Conservation (phyloP, 2,113 vertebrate species). For the Prionailurus bengalensis region DNA sequence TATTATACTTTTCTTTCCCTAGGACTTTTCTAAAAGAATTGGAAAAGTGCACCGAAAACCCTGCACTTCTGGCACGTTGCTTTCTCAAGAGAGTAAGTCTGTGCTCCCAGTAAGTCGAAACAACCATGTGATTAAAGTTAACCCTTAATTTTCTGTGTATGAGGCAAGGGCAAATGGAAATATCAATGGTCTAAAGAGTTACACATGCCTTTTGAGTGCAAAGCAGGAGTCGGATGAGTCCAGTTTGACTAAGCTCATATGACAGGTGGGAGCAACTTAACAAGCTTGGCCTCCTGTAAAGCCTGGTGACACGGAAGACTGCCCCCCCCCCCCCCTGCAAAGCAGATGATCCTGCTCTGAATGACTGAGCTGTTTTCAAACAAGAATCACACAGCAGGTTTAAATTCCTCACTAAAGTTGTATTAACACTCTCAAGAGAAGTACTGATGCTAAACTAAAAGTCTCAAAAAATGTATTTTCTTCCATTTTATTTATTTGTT, state of each 20-base stretch:
- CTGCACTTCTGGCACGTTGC: constrained; percentile 94
- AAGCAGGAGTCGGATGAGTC: neutral
- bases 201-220: neutral
- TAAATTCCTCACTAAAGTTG: neutral
- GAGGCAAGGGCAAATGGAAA: neutral
- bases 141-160: constrained; percentile 19
- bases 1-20: constrained; percentile 60
- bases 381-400: neutral
- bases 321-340: neutral
- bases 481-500: neutral
- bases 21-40: constrained; percentile 96
- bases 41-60: constrained; percentile 94
- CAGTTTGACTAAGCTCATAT: neutral
- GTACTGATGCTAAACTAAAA: neutral
- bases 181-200: neutral
- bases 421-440: neutral
- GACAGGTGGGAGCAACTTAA: neutral
- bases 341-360: neutral
- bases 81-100: constrained; percentile 96
- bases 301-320: neutral
- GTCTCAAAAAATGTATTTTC: neutral
- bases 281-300: neutral
- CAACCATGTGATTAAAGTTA: neutral
- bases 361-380: neutral
- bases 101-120: neutral